Conservation (phyloP, 2,797 vertebrate genomes). For the Pelodytes ibericus region DNA sequence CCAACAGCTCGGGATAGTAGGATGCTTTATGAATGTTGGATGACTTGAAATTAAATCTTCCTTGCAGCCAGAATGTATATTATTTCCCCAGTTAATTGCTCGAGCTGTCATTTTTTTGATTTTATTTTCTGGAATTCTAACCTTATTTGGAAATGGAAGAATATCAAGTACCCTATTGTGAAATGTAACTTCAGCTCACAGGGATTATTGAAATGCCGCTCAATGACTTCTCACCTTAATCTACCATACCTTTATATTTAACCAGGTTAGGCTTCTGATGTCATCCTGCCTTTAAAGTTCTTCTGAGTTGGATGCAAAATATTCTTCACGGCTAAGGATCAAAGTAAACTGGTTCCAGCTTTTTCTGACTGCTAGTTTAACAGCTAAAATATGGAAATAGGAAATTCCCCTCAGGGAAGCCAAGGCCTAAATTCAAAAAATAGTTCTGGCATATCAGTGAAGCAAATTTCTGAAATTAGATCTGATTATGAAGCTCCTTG, state of each 20-base stretch:
- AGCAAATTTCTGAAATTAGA: slow-evolving; percentile 30
- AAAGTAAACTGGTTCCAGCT: slow-evolving; percentile 25
- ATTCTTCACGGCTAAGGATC: slow-evolving; percentile 14
- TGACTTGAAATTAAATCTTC: slow-evolving; percentile 1
- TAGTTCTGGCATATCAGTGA: slow-evolving; percentile 35
- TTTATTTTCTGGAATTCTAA: not conserved
- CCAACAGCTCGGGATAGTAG: slow-evolving; percentile 5
- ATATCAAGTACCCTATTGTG: not conserved
- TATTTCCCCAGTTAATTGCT: not conserved
- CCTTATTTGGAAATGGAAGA: slow-evolving; percentile 1
- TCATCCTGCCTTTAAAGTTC: not conserved
- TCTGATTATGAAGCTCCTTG: slow-evolving; percentile 27
- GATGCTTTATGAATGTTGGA: slow-evolving; percentile 11
- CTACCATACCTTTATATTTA: not conserved
- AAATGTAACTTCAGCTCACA: not conserved
- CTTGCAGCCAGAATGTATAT: slow-evolving; percentile 9
- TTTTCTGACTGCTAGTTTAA: slow-evolving; percentile 7
- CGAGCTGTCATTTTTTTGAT: not conserved
- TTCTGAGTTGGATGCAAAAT: slow-evolving; percentile 4
- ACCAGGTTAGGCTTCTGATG: not conserved
- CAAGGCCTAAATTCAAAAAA: slow-evolving; percentile 44
- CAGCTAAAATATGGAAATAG: slow-evolving; percentile 26
- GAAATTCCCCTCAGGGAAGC: slow-evolving; percentile 28
- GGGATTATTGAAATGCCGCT: too few relatives aligned
- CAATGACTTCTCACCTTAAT: too few relatives aligned